Conservation (phyloP, 2,888 invertebrate genomes). For the Apoderus coryli region DNA sequence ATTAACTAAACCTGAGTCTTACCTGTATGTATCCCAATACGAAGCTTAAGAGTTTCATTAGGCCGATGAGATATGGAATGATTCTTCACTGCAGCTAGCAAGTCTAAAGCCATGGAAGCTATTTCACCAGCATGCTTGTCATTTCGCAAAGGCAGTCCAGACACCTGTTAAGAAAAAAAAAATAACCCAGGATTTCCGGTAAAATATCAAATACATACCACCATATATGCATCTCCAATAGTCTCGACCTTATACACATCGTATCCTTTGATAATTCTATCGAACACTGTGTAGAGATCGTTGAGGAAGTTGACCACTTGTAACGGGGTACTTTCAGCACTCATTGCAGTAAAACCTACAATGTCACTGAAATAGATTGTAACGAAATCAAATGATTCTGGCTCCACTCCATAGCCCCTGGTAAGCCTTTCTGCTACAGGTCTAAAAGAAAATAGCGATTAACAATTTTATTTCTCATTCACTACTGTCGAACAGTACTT, state of each 20-base stretch:
- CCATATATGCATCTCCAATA: conserved; percentile 74
- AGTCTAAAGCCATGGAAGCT: conserved; percentile 82
- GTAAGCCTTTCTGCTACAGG: conserved; percentile 80
- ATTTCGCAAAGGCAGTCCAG: conserved; percentile 75
- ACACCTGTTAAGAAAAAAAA: conserved; percentile 45
- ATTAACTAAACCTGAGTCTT: conserved; percentile 15
- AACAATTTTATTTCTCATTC: background rate
- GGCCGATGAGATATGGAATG: conserved; percentile 69
- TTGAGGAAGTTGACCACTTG: conserved; percentile 92
- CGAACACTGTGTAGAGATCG: conserved; percentile 94
- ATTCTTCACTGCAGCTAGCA: conserved; percentile 63
- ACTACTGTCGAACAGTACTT: conserved; percentile 45
- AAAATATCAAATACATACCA: conserved; percentile 37
- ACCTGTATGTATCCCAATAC: conserved; percentile 89
- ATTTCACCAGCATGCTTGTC: conserved; percentile 84
- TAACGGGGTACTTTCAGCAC: conserved; percentile 79
- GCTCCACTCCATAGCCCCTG: conserved; percentile 78
- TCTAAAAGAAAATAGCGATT: conserved; percentile 36
- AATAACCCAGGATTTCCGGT: background rate
- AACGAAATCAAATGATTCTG: conserved; percentile 84
- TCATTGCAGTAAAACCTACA: conserved; percentile 92
- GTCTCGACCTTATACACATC: conserved; percentile 98
- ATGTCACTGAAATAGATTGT: conserved; percentile 97
- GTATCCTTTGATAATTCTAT: conserved; percentile 89
- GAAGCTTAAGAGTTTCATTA: conserved; percentile 72